Conservation (phyloP, 2,113 vertebrate species). For the Tamias sibiricus region DNA sequence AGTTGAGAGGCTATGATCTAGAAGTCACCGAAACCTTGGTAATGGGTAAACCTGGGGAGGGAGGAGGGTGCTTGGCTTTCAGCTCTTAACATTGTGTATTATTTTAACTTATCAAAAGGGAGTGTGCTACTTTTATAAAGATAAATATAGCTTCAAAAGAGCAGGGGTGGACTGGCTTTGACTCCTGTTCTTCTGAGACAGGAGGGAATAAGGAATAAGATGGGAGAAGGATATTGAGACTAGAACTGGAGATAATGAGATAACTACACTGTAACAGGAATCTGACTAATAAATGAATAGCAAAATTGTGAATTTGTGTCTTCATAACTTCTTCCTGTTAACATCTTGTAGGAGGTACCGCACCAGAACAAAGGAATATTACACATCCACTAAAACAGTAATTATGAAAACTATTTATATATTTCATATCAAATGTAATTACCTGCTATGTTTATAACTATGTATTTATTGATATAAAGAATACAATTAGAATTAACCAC, state of each 20-base stretch:
- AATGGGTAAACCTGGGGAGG: background rate
- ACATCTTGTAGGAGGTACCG: background rate
- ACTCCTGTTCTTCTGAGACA: background rate
- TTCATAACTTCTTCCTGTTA: background rate
- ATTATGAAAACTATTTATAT: background rate
- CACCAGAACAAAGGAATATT: slow-evolving; percentile 8
- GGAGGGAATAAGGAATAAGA: background rate
- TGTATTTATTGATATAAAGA: background rate
- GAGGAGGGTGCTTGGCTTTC: background rate
- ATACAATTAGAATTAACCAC: background rate
- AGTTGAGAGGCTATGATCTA: background rate
- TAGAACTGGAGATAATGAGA: background rate
- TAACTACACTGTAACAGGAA: background rate
- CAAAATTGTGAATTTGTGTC: background rate
- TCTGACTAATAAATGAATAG: background rate
- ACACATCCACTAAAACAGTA: background rate
- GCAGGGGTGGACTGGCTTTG: background rate
- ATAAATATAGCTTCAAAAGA: background rate
- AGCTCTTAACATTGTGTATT: background rate
- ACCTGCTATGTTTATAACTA: background rate
- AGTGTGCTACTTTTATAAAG: background rate
- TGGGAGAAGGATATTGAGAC: background rate
- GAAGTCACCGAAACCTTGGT: background rate
- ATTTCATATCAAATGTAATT: background rate
- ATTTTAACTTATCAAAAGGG: background rate